Evolutionary conservation across 1,140 invertebrate genomes (phyloP).

Genomic region (Magallana angulata): DNA sequence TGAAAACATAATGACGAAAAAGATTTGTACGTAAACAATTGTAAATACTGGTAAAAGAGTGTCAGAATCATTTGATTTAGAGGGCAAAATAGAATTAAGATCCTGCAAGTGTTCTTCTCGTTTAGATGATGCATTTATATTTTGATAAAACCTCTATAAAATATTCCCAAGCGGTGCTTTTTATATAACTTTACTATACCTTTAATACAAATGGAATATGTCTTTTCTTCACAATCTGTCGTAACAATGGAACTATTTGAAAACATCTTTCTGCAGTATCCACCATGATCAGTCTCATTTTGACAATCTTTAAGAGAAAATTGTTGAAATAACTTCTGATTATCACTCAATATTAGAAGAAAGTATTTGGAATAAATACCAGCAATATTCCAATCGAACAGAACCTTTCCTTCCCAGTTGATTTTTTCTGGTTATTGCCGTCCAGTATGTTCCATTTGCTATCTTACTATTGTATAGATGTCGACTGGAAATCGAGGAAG

Average conservation of each 20-base stretch:
- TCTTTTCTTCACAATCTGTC: neutral
- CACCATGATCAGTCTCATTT: neutral
- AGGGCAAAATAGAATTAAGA: too few relatives aligned
- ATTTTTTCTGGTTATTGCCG: neutral
- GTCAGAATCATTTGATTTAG: too few relatives aligned
- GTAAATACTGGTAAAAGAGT: too few relatives aligned
- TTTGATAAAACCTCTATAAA: too few relatives aligned
- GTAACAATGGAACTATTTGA: neutral
- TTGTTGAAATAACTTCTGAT: too few relatives aligned
- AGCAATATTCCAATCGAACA: too few relatives aligned
- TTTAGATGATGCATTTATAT: too few relatives aligned
- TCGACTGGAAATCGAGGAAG: neutral
- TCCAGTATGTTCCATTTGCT: neutral
- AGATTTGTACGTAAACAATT: too few relatives aligned
- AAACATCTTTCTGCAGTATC: neutral
- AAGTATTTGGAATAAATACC: neutral
- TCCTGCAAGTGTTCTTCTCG: too few relatives aligned
- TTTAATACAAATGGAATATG: conserved; percentile 2
- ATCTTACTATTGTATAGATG: neutral
- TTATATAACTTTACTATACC: neutral
- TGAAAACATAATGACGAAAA: too few relatives aligned
- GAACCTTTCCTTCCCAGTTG: neutral
- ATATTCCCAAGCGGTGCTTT: too few relatives aligned
- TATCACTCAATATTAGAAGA: neutral
- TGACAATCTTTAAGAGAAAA: neutral